Percentiles rank a stretch among this genome's conserved stretches.
Conservation (phyloP, 2,888 invertebrate species). For the Amphimallon solstitiale region DNA sequence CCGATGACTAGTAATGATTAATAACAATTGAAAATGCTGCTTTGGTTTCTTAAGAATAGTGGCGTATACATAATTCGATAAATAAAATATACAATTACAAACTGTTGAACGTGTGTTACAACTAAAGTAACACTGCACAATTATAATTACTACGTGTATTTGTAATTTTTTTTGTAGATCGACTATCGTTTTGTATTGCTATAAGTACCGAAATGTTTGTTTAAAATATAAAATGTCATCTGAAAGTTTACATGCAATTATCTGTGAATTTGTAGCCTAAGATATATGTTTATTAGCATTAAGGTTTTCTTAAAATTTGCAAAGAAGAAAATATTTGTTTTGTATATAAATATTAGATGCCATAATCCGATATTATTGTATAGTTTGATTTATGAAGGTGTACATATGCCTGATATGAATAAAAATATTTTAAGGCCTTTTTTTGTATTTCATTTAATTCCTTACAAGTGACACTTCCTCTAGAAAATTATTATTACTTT, state of each 20-base stretch:
- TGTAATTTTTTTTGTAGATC: slow-evolving; percentile 10
- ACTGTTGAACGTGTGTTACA: slow-evolving; percentile 11
- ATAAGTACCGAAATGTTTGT: background rate
- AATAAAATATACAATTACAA: slow-evolving; percentile 21
- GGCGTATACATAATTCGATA: slow-evolving; percentile 1
- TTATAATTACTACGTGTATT: slow-evolving; percentile 11
- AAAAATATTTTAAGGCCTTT: slow-evolving; percentile 36
- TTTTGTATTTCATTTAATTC: background rate
- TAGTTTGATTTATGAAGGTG: slow-evolving; percentile 46
- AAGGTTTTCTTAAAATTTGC: slow-evolving; percentile 31
- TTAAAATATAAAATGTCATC: slow-evolving; percentile 22
- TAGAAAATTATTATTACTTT: no score
- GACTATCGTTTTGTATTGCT: slow-evolving; percentile 6
- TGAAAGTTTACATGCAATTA: slow-evolving; percentile 31
- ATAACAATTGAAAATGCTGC: slow-evolving; percentile 17
- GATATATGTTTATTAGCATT: slow-evolving; percentile 30
- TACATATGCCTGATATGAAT: slow-evolving; percentile 44
- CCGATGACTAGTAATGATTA: slow-evolving; percentile 17
- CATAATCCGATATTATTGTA: slow-evolving; percentile 51
- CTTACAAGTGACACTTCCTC: no score
- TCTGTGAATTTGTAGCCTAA: slow-evolving; percentile 35
- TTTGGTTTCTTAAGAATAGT: slow-evolving; percentile 8
- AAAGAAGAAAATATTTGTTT: slow-evolving; percentile 28
- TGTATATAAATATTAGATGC: slow-evolving; percentile 50
- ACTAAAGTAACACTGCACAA: slow-evolving; percentile 14